Evolutionary conservation across 2,113 vertebrate species (phyloP).

Genomic region (Bagarius yarrelli): DNA sequence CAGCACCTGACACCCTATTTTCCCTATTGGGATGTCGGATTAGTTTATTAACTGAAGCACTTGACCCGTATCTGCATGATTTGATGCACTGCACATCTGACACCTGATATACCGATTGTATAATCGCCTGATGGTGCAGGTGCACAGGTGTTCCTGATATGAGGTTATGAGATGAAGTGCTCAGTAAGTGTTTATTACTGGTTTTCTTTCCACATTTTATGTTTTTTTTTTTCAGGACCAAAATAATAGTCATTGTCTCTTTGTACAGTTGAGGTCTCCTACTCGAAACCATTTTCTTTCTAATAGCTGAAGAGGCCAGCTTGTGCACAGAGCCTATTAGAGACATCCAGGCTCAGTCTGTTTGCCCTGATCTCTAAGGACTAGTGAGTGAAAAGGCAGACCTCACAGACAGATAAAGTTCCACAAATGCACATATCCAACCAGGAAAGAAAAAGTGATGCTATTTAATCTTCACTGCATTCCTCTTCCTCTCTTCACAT

Average conservation of each 20-base stretch:
- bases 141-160: conserved; percentile 6
- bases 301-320: conserved; percentile 31
- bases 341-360: conserved; percentile 11
- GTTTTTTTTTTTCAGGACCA: not conserved
- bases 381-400: conserved; percentile 2
- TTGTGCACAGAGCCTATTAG: conserved; percentile 29
- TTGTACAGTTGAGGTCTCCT: not conserved
- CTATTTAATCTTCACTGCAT: conserved; percentile 67
- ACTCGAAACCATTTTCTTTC: not conserved
- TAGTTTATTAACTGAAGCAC: not conserved
- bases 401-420: conserved; percentile 21
- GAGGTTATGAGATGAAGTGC: not conserved
- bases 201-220: not conserved
- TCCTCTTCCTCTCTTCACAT: conserved; percentile 35
- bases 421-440: conserved; percentile 12
- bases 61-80: not conserved
- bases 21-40: not conserved
- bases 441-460: not conserved
- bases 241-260: not conserved
- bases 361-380: conserved; percentile 16
- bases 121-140: not conserved
- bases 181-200: not conserved
- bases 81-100: not conserved
- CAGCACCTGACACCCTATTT: not conserved
- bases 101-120: not conserved